Evolutionary conservation across 1,140 invertebrate species (phyloP).

Genomic region (Brachionus sp.): DNA sequence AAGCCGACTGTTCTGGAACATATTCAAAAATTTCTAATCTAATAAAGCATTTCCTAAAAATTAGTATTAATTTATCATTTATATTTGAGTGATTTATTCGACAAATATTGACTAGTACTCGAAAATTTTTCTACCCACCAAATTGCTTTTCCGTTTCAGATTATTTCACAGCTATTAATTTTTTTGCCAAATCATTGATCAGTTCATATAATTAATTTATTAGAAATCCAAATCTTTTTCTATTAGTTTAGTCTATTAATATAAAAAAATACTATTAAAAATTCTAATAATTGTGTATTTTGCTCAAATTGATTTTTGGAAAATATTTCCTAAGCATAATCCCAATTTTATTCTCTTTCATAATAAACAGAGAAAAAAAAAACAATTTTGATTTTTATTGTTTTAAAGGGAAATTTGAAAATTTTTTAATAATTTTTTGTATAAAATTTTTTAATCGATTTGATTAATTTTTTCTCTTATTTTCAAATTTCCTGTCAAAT

Average conservation of each 20-base stretch:
- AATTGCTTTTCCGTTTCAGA: background rate
- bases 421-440: no score
- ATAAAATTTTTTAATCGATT: background rate
- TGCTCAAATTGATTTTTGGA: background rate
- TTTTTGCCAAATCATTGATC: background rate
- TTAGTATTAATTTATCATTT: background rate
- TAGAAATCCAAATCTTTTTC: background rate
- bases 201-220: background rate
- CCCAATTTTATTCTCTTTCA: background rate
- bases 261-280: no score
- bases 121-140: background rate
- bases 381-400: background rate
- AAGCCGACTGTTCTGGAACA: background rate
- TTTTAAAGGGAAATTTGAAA: background rate
- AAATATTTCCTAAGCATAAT: background rate
- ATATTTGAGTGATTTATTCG: background rate
- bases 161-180: background rate
- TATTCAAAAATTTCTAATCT: background rate
- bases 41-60: background rate
- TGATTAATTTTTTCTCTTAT: background rate
- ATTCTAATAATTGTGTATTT: background rate
- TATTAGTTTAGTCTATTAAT: no score
- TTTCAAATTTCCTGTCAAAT: background rate
- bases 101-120: background rate
- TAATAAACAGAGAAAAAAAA: background rate